Base-by-base conservation (phyloP, 2,888 invertebrate species). In the Villa cingulata region DNA sequence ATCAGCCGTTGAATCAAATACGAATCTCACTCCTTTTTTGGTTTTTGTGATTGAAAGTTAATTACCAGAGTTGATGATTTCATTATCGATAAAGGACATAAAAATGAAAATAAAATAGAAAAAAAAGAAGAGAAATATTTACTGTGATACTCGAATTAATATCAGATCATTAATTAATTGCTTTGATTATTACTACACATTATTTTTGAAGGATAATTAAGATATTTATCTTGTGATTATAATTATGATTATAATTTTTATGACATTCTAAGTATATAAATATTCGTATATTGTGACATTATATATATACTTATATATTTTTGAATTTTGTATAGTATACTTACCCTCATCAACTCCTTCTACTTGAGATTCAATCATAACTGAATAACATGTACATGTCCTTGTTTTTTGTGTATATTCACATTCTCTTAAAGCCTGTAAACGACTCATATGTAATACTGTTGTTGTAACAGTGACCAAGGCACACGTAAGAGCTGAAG, bases 381-480 rank as follows among this genome's bases (percentile, higher is more conserved):
- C 78, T 1, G 86, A 82, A 63, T 80, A 84, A 56, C 86, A 86
- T 29, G 85, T 86, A 62, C 87, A 70, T 0, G 86, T 86, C 51
- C 81, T 74, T 0, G 85, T 82, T 62, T 81, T 74, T 58, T 80
- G 79, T 0, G 86, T 87, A 66, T 88, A 90, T 59, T 87, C 86
- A 61, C 91, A 91, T 65, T 89, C 87, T 54, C 86, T 76, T 15
- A 91, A 68, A 0, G 87, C 86, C 69, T 91, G 90, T 40, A 91
- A 70, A 52, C 90, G 80, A 66, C 82, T 82, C 90, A 91, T 90
- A 66, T 91, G 91, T 57, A 90, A 82, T 34, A 91, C 88, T 0
- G 89, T 90, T 0, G 90, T 91, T 2, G 90, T 90, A 43, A 91
- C 87, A 14, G 69, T 69, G 36, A 91, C 88, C 45, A 90, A 73